Percentiles rank a stretch among this genome's conserved stretches.
Conservation (phyloP, 2,797 vertebrate species). For the Syngnathus rostellatus region DNA sequence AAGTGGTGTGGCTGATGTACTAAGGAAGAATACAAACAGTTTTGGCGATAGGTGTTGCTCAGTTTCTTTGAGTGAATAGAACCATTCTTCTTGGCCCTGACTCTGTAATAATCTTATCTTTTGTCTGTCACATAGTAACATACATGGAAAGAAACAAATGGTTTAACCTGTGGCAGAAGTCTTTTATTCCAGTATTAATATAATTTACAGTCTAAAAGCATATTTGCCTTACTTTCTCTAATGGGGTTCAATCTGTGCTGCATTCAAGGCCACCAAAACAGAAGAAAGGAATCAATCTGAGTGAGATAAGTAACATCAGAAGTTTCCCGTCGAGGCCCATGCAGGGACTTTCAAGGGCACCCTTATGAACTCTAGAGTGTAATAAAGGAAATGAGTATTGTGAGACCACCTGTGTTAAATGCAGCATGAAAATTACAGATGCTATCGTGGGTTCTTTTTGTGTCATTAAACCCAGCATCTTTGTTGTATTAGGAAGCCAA, state of each 20-base stretch:
- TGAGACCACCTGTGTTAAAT: background rate
- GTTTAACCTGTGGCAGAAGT: background rate
- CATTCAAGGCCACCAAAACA: constrained; percentile 40
- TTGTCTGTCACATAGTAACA: no score
- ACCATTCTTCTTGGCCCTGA: no score
- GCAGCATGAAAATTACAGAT: background rate
- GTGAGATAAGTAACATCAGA: background rate
- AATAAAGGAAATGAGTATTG: background rate
- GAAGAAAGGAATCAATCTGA: background rate
- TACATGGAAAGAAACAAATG: background rate
- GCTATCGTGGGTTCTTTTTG: background rate
- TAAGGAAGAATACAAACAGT: no score
- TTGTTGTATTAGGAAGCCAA: background rate
- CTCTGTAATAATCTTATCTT: no score
- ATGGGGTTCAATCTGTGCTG: constrained; percentile 35
- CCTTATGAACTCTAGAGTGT: background rate
- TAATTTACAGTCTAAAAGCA: background rate
- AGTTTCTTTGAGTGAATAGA: no score
- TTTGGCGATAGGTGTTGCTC: no score
- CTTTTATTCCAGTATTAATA: background rate
- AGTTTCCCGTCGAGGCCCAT: background rate
- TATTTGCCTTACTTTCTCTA: constrained; percentile 49
- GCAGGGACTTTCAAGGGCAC: background rate
- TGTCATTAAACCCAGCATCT: background rate
- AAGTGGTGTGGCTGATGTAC: no score